phyloP scores from a whole-genome alignment of 2,797 vertebrate species.

The Knipowitschia caucasica region DNA sequence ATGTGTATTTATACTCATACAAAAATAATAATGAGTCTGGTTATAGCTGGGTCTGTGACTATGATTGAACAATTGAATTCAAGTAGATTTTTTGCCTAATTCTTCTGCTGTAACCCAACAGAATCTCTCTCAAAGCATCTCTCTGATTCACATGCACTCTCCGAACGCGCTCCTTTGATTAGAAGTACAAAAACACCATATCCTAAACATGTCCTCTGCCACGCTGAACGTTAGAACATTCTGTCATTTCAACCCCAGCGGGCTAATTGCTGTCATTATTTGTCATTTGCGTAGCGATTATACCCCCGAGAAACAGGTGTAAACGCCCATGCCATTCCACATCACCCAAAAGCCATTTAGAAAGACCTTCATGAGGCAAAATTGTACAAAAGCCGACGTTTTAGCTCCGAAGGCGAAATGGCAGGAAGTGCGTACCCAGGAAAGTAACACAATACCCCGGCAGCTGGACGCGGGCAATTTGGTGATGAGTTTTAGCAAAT shows the following conservation, averaged over 20 bases:
- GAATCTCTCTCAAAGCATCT: too few species aligned
- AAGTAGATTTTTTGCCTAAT: too few species aligned
- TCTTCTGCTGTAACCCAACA: too few species aligned
- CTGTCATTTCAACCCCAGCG: conserved; percentile 11
- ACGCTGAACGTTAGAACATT: not conserved
- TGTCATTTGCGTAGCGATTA: conserved; percentile 22
- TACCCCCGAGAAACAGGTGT: conserved; percentile 36
- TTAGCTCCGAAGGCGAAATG: not conserved
- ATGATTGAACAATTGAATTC: too few species aligned
- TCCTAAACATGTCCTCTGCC: not conserved
- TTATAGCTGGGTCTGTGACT: too few species aligned
- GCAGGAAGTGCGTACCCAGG: not conserved
- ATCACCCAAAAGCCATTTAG: conserved; percentile 27
- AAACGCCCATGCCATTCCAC: conserved; percentile 21
- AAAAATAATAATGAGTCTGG: too few species aligned
- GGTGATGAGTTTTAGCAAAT: conserved; percentile 1
- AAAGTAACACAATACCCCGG: conserved; percentile 2
- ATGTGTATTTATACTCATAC: too few species aligned
- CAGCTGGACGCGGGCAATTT: not conserved
- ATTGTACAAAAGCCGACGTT: conserved; percentile 3
- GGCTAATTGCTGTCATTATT: conserved; percentile 37
- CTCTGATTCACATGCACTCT: too few species aligned
- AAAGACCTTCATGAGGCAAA: conserved; percentile 23
- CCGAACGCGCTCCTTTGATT: not conserved
- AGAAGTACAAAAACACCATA: not conserved